phyloP scores from a whole-genome alignment of 2,797 vertebrate species.

The Erethizon dorsatum region DNA sequence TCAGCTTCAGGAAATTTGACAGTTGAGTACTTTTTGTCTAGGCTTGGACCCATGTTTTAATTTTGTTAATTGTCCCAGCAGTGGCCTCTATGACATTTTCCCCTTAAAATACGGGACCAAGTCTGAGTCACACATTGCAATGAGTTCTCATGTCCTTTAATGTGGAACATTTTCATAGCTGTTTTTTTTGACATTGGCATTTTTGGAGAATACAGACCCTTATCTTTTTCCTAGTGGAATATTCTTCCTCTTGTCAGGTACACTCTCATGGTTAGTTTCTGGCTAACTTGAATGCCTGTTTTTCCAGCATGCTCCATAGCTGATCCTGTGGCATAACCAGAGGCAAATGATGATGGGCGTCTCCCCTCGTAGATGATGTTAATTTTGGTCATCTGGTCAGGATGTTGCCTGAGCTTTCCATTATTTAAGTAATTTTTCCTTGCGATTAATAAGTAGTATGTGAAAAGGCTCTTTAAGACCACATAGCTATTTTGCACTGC shows the following conservation, averaged over 20 bases:
- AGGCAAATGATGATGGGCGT: not conserved
- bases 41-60: conserved; percentile 8
- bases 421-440: not conserved
- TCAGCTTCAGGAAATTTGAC: conserved; percentile 48
- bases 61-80: conserved; percentile 51
- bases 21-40: conserved; percentile 5
- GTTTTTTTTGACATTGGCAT: not conserved
- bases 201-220: not conserved
- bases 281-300: not conserved
- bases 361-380: not conserved
- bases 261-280: not conserved
- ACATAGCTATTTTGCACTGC: not conserved
- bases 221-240: not conserved
- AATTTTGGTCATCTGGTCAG: not conserved
- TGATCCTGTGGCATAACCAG: not conserved
- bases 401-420: not conserved
- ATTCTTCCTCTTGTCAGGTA: not conserved
- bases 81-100: not conserved
- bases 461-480: not conserved
- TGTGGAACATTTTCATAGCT: not conserved
- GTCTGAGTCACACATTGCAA: not conserved
- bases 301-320: no score
- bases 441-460: not conserved
- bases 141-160: conserved; percentile 13
- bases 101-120: not conserved